These are phyloP conservation scores for Danaus melanippus DNA, from an alignment of 1,140 invertebrate genomes.

Conservation along the genomic window DNA sequence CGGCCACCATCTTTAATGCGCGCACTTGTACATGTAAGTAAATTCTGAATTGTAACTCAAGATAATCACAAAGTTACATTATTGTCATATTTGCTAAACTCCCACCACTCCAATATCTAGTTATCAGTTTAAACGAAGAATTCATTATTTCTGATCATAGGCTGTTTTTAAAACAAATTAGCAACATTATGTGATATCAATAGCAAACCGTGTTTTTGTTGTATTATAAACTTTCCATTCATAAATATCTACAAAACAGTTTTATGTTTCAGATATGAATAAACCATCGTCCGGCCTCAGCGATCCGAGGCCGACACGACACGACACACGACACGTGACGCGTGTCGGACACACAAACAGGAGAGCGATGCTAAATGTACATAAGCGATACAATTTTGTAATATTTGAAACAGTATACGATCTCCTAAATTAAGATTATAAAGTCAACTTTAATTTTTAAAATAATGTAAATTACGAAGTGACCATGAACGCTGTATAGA, in stretches of 20 bases:
- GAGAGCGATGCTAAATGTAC: slow-evolving; percentile 66
- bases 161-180: too few species aligned
- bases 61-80: too few species aligned
- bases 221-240: too few species aligned
- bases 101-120: too few species aligned
- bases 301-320: slow-evolving; percentile 22
- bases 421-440: slow-evolving; percentile 70
- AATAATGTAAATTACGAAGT: slow-evolving; percentile 62
- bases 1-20: slow-evolving; percentile 87
- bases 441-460: slow-evolving; percentile 69
- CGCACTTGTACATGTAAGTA: slow-evolving; percentile 63
- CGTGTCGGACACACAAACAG: slow-evolving; percentile 36
- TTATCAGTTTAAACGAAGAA: too few species aligned
- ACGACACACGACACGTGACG: slow-evolving; percentile 27
- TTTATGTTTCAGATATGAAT: slow-evolving; percentile 53
- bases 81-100: too few species aligned
- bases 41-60: slow-evolving; percentile 1
- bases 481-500: slow-evolving; percentile 56
- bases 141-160: too few species aligned
- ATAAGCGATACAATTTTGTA: slow-evolving; percentile 67
- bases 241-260: not conserved
- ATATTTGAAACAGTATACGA: slow-evolving; percentile 73
- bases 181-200: too few species aligned
- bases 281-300: slow-evolving; percentile 35
- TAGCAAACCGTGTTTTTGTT: too few species aligned